Evolutionary conservation across 2,888 invertebrate genomes (phyloP), one percentile per base, ranked within the genome.

Genomic region (Epirrhoe alternata): DNA sequence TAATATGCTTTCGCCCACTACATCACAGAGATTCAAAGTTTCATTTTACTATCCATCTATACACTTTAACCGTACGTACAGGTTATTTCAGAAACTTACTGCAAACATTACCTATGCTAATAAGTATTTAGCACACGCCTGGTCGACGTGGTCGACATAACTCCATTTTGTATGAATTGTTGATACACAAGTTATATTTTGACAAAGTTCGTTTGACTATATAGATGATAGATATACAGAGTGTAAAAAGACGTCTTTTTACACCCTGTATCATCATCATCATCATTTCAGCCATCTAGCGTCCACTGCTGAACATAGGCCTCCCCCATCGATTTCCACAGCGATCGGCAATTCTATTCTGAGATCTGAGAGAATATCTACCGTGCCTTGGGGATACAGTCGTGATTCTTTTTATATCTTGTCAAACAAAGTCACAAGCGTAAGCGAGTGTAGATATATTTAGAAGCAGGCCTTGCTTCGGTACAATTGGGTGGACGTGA

Each of bases 401-500:
- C n/a, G n/a, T n/a, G n/a, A n/a, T n/a, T n/a, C n/a, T n/a, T n/a
- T n/a, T n/a, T n/a, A n/a, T 10, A 42, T 42, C 10, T 42, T 42
- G 12, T 12, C 5, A 42, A 42, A 12, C 38, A 42, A 42, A 42
- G 38, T 42, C 38, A 12, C 38, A 42, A 38, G 10, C 35, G 24
- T 12, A 42, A 12, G 38, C 12, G 5, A 8, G 10, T 42, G 47
- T 14, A 47, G 47, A 33, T 57, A 52, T 52, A 63, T 58, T 63
- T 35, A 14, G 45, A 17, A 10, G 17, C 10, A 52, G 45, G 24
- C 52, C 57, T 52, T 47, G 52, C 45, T 8, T 35, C 8, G 56
- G 17, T 45, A 56, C 56, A 62, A 57, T 45, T 45, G 57, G 51
- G 24, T 42, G 30, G 4, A 58, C 63, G 63, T 63, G 63, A 57